These are phyloP conservation scores for Callyntrura guangdongensis DNA, from an alignment of 2,888 invertebrate species.

Conservation along the genomic window DNA sequence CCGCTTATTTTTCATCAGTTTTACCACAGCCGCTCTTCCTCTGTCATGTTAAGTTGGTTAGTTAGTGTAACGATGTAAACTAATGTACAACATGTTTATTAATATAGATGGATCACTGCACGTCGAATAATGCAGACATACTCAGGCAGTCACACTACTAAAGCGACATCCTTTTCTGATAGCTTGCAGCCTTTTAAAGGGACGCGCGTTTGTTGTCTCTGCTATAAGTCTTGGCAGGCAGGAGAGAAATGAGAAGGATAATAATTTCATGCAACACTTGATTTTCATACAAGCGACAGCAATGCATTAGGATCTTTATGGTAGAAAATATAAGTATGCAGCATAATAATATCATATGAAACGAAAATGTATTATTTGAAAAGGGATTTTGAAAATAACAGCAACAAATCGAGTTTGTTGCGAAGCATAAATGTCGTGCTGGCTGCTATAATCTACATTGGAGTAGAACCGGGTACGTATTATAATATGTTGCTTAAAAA, in stretches of 20 bases:
- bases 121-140: not conserved
- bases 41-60: too few species aligned
- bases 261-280: slow-evolving; percentile 75
- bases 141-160: not conserved
- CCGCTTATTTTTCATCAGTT: too few species aligned
- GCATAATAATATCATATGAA: not conserved
- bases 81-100: slow-evolving; percentile 33
- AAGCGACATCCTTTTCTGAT: not conserved
- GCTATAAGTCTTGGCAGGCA: not conserved
- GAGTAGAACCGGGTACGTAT: not conserved
- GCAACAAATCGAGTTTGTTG: not conserved
- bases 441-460: too few species aligned
- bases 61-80: not conserved
- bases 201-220: not conserved
- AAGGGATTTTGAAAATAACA: slow-evolving; percentile 25
- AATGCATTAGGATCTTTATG: not conserved
- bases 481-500: slow-evolving; percentile 31
- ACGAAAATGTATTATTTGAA: not conserved
- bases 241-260: slow-evolving; percentile 67
- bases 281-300: slow-evolving; percentile 25
- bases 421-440: too few species aligned
- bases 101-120: slow-evolving; percentile 17
- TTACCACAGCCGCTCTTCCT: too few species aligned
- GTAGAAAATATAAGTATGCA: not conserved
- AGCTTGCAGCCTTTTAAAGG: not conserved